These are phyloP conservation scores for Solenopsis invicta DNA, from an alignment of 1,140 invertebrate genomes.

Conservation along the genomic window DNA sequence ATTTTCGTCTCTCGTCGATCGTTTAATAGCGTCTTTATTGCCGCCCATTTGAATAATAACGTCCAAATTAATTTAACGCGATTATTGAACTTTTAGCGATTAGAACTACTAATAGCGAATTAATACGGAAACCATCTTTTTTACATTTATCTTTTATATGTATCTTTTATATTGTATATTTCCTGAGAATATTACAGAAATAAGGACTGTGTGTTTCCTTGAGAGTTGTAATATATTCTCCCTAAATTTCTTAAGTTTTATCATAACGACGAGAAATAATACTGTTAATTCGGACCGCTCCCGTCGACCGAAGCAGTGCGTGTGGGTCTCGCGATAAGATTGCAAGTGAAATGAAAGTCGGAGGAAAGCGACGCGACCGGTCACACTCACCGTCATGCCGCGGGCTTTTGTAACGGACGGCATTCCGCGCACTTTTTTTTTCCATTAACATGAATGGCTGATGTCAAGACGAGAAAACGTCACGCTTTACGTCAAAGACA, in stretches of 20 bases:
- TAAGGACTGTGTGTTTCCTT: background rate
- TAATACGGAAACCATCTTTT: background rate
- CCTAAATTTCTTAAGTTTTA: background rate
- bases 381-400: constrained; percentile 18
- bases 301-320: constrained; percentile 45
- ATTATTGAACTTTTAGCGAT: constrained; percentile 20
- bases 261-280: background rate
- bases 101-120: constrained; percentile 7
- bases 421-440: constrained; percentile 55
- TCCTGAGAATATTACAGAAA: background rate
- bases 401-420: constrained; percentile 61
- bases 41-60: background rate
- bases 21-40: constrained; percentile 24
- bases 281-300: background rate
- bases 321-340: constrained; percentile 54
- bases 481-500: constrained; percentile 29
- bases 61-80: constrained; percentile 17
- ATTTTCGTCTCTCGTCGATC: constrained; percentile 14
- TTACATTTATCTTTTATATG: background rate
- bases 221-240: background rate
- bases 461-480: constrained; percentile 45
- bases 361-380: constrained; percentile 50
- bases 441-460: background rate
- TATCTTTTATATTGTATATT: background rate
- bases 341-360: constrained; percentile 67